phyloP scores from a whole-genome alignment of 2,113 vertebrate genomes.

The Periophthalmus modestus region DNA sequence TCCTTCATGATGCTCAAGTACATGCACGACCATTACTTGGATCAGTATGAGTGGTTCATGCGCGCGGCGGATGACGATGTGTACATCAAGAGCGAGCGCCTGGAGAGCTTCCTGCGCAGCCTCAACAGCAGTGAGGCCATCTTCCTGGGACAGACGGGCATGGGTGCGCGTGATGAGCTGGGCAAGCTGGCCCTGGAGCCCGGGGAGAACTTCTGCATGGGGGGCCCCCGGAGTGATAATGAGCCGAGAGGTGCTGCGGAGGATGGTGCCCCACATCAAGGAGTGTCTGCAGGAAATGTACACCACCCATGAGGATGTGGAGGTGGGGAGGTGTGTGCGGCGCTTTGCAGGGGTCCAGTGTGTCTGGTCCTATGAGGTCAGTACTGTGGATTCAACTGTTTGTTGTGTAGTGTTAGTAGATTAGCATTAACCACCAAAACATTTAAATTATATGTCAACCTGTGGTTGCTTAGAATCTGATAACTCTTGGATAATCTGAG shows the following conservation, averaged over 20 bases:
- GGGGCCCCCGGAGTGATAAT: conserved; percentile 92
- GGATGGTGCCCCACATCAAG: conserved; percentile 89
- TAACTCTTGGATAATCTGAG: too few relatives aligned
- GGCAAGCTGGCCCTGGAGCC: conserved; percentile 90
- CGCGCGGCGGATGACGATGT: conserved; percentile 90
- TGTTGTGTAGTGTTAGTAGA: background rate
- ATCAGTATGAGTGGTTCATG: conserved; percentile 93
- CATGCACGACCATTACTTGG: conserved; percentile 90
- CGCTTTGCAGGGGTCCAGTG: conserved; percentile 90
- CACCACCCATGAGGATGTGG: conserved; percentile 91
- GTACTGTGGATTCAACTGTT: too few relatives aligned
- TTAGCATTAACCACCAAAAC: background rate
- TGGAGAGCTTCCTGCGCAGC: conserved; percentile 92
- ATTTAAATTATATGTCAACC: too few relatives aligned
- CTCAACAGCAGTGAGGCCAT: conserved; percentile 95
- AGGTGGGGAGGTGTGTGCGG: conserved; percentile 89
- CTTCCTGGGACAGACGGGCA: conserved; percentile 88
- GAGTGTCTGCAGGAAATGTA: conserved; percentile 92
- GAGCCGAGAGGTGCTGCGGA: conserved; percentile 85
- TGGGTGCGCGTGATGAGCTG: conserved; percentile 88
- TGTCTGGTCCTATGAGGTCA: conserved; percentile 93
- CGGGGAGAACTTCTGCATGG: conserved; percentile 94
- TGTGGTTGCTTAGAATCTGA: too few relatives aligned
- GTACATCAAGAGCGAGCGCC: conserved; percentile 88
- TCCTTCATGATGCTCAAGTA: conserved; percentile 96